Base-by-base conservation (phyloP, 2,113 vertebrate genomes). In the Lophochroa leadbeateri region DNA sequence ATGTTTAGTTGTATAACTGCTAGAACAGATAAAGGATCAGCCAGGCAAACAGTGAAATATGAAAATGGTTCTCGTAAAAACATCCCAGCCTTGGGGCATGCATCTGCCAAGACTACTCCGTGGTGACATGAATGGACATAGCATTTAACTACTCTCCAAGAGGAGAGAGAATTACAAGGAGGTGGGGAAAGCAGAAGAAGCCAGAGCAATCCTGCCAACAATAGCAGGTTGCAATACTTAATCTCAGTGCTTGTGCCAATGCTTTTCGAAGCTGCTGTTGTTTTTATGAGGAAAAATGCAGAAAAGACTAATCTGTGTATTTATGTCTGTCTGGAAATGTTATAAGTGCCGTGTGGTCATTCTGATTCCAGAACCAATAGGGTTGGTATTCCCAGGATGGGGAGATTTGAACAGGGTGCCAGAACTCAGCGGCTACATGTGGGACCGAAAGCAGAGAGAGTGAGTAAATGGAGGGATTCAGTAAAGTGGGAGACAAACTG, bases 251-350 rank as follows among this genome's bases (percentile, higher is more conserved):
- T 96, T 95, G 96, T 97, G 98, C 97, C 98, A 98, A 97, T 88
- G 90, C 3, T 25, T 96, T 97, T 96, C 97, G 91, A 96, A 97
- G 97, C 97, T 98, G 98, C 97, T 98, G 98, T 98, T 98, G 98
- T 98, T 98, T 98, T 98, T 98, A 98, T 97, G 97, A 97, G 97
- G 97, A 98, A 98, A 98, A 97, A 96, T 97, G 98, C 97, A 98
- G 97, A 97, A 98, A 98, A 97, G 95, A 97, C 97, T 97, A 97
- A 98, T 98, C 97, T 98, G 97, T 98, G 96, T 98, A 98, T 98
- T 98, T 98, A 98, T 98, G 97, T 98, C 98, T 98, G 98, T 98
- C 97, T 98, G 97, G 97, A 98, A 98, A 97, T 96, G 84, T 97
- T 97, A 94, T 97, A 97, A 98, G 97, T 97, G 96, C 96, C 50